Evolutionary conservation across 92 coral and sea anemone species (phyloP), one percentile per base, ranked within the genome.

Genomic region (Phenganax subtilis): DNA sequence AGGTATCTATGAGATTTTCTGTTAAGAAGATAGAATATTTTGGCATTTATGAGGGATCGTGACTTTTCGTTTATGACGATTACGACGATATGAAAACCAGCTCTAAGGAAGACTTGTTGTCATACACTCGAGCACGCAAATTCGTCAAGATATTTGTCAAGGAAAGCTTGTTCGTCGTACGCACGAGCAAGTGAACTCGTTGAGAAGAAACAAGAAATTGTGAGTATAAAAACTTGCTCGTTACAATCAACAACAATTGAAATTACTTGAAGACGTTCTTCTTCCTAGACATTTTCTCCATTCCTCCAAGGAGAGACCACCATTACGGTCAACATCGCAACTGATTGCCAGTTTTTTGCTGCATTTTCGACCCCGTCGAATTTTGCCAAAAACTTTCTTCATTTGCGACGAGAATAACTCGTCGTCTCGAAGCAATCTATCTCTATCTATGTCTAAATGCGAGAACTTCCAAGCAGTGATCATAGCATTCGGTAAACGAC

Each of bases 301-400:
- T 60, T 94, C 98, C 29, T 58, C 73, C 77, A 90, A 84, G 11
- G 96, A 88, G 29, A 94, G 76, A 3, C 92, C 92, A 51, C 91
- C 88, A 78, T 90, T 85, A 82, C 78, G 90, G 83, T 94, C 92
- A 75, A 72, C 76, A 66, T 94, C 97, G 73, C 98, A 94, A 16
- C 88, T 88, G 55, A 66, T 87, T 77, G 90, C 76, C 44, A 94
- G 84, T 79, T 91, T 94, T 85, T 89, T 88, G 81, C 98, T 87
- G 76, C 98, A 94, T 80, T 92, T 91, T 55, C 98, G 70, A 59
- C 98, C 98, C 57, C 98, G 87, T 81, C 91, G 84, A 17, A 93
- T 80, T 59, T 75, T 85, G 44, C 98, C 98, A 10, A 91, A 85
- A 54, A 76, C 59, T 70, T 85, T 91, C 82, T 90, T 94, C 97